Base-by-base conservation (phyloP, 2,888 invertebrate genomes). In the Marronus borbonicus region DNA sequence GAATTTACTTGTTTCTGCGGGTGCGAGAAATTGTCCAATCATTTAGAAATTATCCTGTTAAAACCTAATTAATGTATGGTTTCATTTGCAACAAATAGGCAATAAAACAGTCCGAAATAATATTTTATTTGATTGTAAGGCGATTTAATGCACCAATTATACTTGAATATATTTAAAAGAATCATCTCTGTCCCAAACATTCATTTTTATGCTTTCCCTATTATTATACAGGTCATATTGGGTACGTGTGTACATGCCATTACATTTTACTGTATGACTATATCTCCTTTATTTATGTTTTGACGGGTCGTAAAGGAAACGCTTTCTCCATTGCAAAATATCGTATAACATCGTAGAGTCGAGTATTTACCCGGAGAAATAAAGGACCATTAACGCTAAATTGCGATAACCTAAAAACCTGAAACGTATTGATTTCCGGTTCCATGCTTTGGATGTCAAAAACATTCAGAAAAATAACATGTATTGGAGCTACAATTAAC, bases 321-420 rank as follows among this genome's bases (percentile, higher is more conserved):
- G 62, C 62, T 62, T n/a, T 62, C 62, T 36, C 62, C 62, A 62
- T 62, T 36, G 31, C 62, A 31, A 62, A 28, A 31, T 62, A 44
- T 44, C 44, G 44, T 44, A 31, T 62, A 31, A 62, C 24, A 62
- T 62, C 62, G 28, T 62, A 31, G 10, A 62, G 62, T 62, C 24
- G 62, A 62, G 62, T 62, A 31, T 62, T 62, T 62, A 62, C 62
- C 31, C 28, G 62, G 10, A 28, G 62, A 12, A 62, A 62, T 62
- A 62, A 62, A 62, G 62, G 62, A 28, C 62, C 62, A 62, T 62
- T 62, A 62, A 62, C 62, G 62, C 62, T 62, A 62, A 62, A 62
- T 62, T 62, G 62, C 62, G 28, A 62, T 62, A 62, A 62, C 62
- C 62, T 62, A 62, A 62, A 62, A 62, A 62, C 62, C 62, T 62